Conservation (phyloP, 2,797 vertebrate species). For the Ambastaia sidthimunki region DNA sequence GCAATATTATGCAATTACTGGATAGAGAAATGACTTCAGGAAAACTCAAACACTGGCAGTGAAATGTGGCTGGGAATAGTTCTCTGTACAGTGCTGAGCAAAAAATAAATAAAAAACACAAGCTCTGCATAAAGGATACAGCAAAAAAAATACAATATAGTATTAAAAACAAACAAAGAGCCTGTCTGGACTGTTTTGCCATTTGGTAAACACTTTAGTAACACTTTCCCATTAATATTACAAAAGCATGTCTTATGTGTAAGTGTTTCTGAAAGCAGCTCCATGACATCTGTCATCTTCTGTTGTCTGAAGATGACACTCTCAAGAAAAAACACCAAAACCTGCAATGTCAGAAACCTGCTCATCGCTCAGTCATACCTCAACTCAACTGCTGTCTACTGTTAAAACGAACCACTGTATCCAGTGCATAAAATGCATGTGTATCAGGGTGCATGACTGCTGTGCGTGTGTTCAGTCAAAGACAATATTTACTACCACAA, state of each 20-base stretch:
- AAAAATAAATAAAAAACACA: not conserved
- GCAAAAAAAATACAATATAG: not conserved
- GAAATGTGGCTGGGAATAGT: not conserved
- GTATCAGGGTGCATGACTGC: too few relatives aligned
- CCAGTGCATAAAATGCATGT: too few relatives aligned
- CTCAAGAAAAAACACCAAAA: conserved; percentile 22
- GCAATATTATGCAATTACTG: conserved; percentile 7
- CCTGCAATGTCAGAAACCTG: conserved; percentile 44
- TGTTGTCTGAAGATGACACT: conserved; percentile 48
- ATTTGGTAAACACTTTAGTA: conserved; percentile 14
- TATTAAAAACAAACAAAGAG: not conserved
- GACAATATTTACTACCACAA: too few relatives aligned
- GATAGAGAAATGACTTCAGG: not conserved
- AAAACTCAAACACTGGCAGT: not conserved
- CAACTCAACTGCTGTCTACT: not conserved
- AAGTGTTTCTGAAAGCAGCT: conserved; percentile 30
- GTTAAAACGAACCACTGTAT: not conserved
- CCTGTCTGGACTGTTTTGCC: not conserved
- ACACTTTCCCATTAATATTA: conserved; percentile 26
- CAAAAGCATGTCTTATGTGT: conserved; percentile 37
- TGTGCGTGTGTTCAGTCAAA: too few relatives aligned
- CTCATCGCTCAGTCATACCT: not conserved
- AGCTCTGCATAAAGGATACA: not conserved
- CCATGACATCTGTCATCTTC: conserved; percentile 56
- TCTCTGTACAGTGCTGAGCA: not conserved